These are phyloP conservation scores for Euplagia quadripunctaria DNA, from an alignment of 2,888 invertebrate genomes.

Conservation along the genomic window DNA sequence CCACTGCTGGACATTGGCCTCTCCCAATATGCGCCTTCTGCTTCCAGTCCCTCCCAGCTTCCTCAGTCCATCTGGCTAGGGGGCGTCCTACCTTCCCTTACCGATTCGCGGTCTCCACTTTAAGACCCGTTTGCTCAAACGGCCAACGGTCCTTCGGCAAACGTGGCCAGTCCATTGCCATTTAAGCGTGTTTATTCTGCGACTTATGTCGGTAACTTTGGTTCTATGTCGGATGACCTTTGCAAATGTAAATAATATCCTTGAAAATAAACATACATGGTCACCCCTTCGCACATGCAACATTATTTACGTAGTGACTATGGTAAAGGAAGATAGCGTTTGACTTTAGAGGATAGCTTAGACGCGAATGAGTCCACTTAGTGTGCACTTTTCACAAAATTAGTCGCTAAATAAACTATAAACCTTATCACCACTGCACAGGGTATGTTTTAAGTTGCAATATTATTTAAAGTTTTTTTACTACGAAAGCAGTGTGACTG, in stretches of 20 bases:
- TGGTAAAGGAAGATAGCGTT: constrained; percentile 39
- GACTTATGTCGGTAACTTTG: too few relatives aligned
- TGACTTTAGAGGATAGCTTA: constrained; percentile 38
- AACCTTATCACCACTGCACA: neutral
- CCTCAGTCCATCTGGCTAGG: too few relatives aligned
- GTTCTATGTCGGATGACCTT: too few relatives aligned
- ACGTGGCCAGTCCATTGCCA: too few relatives aligned
- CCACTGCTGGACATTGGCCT: too few relatives aligned
- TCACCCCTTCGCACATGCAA: constrained; percentile 25
- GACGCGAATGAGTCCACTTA: constrained; percentile 27
- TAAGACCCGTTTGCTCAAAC: too few relatives aligned
- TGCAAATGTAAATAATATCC: neutral
- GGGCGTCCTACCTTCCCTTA: too few relatives aligned
- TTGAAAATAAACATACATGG: constrained; percentile 5
- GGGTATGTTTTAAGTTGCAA: neutral
- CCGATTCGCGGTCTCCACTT: too few relatives aligned
- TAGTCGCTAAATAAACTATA: neutral
- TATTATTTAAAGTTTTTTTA: neutral
- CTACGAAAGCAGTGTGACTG: neutral
- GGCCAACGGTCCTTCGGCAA: too few relatives aligned
- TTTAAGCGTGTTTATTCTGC: too few relatives aligned
- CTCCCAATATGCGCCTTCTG: too few relatives aligned
- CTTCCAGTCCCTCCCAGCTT: too few relatives aligned
- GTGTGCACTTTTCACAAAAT: constrained; percentile 2
- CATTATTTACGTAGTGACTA: constrained; percentile 32